phyloP scores from a whole-genome alignment of 2,113 vertebrate genomes.

The Oncorhynchus mykiss region DNA sequence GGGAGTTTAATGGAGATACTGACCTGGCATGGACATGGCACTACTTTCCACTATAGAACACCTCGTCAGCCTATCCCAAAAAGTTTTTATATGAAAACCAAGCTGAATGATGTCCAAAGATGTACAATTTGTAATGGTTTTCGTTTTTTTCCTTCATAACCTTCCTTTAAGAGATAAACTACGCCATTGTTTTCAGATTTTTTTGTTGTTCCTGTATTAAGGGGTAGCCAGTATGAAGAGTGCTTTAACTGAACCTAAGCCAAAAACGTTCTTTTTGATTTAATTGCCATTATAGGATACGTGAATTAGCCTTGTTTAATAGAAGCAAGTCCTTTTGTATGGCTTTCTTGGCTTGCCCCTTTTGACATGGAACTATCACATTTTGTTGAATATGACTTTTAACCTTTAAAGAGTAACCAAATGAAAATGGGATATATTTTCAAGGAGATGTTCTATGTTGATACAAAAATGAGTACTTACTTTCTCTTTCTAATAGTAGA shows the following conservation, averaged over 20 bases:
- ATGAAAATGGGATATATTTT: slow-evolving; percentile 45
- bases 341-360: slow-evolving; percentile 26
- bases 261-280: slow-evolving; percentile 48
- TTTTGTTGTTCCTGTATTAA: slow-evolving; percentile 42
- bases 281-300: background rate
- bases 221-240: slow-evolving; percentile 29
- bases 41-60: slow-evolving; percentile 29
- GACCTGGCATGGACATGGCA: slow-evolving; percentile 10
- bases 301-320: background rate
- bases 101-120: slow-evolving; percentile 70
- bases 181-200: slow-evolving; percentile 20
- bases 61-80: slow-evolving; percentile 53
- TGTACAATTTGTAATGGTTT: slow-evolving; percentile 41
- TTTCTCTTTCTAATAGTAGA: slow-evolving; percentile 48
- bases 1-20: background rate
- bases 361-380: slow-evolving; percentile 22
- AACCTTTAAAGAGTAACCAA: slow-evolving; percentile 62
- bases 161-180: background rate
- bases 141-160: slow-evolving; percentile 22
- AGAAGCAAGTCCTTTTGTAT: background rate
- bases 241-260: slow-evolving; percentile 36
- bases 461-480: slow-evolving; percentile 19
- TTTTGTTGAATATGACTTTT: slow-evolving; percentile 39
- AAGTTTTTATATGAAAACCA: slow-evolving; percentile 54
- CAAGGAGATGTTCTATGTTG: slow-evolving; percentile 60